Base-by-base conservation (phyloP, 1,140 invertebrate species). In the Hermetia illucens region DNA sequence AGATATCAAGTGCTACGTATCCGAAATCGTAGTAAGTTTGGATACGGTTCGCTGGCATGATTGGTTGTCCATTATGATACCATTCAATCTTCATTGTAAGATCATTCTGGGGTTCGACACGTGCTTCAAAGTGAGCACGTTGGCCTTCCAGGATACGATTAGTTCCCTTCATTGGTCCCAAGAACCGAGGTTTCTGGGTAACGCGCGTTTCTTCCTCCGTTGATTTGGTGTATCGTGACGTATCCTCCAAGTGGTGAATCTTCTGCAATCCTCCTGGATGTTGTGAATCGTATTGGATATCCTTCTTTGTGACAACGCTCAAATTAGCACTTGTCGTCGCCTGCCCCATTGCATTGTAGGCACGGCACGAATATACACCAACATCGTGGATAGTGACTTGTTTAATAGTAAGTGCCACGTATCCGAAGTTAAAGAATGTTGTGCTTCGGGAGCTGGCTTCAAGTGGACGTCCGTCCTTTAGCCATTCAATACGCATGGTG, bases 101-200 rank as follows among this genome's bases (percentile, higher is more conserved):
- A 62, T 96, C 92, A 53, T 75, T 90, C 55, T 89, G 84, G 3
- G 92, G 92, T 54, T 95, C 90, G 27, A 94, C 79, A 39, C 89
- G 79, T 25, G 84, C 86, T 69, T 97, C 93, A 56, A 98, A 97
- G 56, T 97, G 92, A 44, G 90, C 91, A 22, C 86, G 72, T 66
- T 98, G 91, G 9, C 87, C 86, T 68, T 98, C 94, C n/a, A 87
- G 74, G 46, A 98, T 84, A 52, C 89, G 89, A 50, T 81, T 91
- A 9, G 87, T 90, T 18, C 87, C 86, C 58, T 90, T 89, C 5
- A 93, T 57, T 29, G 79, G 82, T 41, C 83, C 82, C 31, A 90
- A 69, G 63, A 93, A 92, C 50, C 79, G 70, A 19, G 88, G 88
- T 45, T 80, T 75, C 55, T 84, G 79, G 0, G 69, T 83, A 5